These are phyloP conservation scores for Automeris io DNA, from an alignment of 2,888 invertebrate genomes.

Conservation along the genomic window DNA sequence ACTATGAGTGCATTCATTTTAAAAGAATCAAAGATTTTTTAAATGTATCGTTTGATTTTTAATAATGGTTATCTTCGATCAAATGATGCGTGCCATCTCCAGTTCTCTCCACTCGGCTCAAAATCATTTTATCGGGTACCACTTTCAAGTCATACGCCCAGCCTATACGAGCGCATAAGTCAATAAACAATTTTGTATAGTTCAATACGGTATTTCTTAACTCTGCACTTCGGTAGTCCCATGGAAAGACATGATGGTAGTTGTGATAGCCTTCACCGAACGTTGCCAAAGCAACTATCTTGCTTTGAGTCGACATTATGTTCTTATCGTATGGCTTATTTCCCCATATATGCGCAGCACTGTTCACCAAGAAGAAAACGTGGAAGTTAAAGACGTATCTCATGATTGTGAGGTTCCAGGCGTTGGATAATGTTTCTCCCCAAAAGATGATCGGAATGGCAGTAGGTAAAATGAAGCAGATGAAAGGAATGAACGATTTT, in stretches of 20 bases:
- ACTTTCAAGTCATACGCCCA: slow-evolving; percentile 47
- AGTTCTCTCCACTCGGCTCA: slow-evolving; percentile 20
- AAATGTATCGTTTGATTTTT: background rate
- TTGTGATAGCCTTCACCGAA: slow-evolving; percentile 49
- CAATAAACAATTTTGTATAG: slow-evolving; percentile 37
- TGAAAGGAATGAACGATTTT: slow-evolving; percentile 28
- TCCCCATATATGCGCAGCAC: slow-evolving; percentile 76
- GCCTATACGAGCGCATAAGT: slow-evolving; percentile 41
- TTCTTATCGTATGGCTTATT: slow-evolving; percentile 58
- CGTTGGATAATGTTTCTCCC: slow-evolving; percentile 62
- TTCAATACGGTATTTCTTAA: slow-evolving; percentile 29
- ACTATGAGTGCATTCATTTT: background rate
- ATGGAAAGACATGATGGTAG: slow-evolving; percentile 44
- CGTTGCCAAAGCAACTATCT: slow-evolving; percentile 22
- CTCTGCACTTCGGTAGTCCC: slow-evolving; percentile 42
- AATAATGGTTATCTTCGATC: background rate
- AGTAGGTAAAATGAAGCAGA: slow-evolving; percentile 59
- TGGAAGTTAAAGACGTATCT: slow-evolving; percentile 76
- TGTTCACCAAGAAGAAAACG: slow-evolving; percentile 79
- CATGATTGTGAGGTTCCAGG: slow-evolving; percentile 55
- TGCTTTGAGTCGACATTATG: slow-evolving; percentile 29
- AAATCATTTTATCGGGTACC: slow-evolving; percentile 23
- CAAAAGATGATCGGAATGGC: slow-evolving; percentile 73
- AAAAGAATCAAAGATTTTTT: background rate
- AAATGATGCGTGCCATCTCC: slow-evolving; percentile 29